These are phyloP conservation scores for Limnephilus lunatus DNA, from an alignment of 2,888 invertebrate genomes.

Conservation along the genomic window DNA sequence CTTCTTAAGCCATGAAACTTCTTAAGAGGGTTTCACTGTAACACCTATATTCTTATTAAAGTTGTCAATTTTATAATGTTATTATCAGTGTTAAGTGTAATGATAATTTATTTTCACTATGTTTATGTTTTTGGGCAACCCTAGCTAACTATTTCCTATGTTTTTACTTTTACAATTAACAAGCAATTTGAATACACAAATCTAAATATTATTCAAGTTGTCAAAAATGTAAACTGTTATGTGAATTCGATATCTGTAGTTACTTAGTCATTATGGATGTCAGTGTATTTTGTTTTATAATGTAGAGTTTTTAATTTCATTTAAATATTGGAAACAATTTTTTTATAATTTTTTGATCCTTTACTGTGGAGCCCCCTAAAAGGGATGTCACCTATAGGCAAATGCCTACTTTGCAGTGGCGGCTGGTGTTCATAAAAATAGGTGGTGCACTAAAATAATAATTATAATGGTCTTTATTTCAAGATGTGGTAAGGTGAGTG, in stretches of 20 bases:
- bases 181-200: neutral
- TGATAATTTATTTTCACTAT: neutral
- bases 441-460: too few species aligned
- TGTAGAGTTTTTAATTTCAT: too few species aligned
- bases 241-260: neutral
- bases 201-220: neutral
- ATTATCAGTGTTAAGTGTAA: neutral
- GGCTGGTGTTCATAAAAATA: too few species aligned
- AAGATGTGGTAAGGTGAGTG: too few species aligned
- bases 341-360: too few species aligned
- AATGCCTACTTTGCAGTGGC: too few species aligned
- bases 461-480: too few species aligned
- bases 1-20: too few species aligned
- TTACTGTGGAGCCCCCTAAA: neutral
- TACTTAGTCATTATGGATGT: too few species aligned
- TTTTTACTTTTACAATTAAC: neutral
- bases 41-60: neutral
- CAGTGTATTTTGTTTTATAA: too few species aligned
- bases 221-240: neutral
- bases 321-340: neutral
- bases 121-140: neutral
- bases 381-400: neutral
- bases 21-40: too few species aligned
- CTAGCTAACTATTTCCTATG: neutral
- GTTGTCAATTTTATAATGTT: neutral